Conservation (phyloP, 2,113 vertebrate species). For the Gorilla gorilla region DNA sequence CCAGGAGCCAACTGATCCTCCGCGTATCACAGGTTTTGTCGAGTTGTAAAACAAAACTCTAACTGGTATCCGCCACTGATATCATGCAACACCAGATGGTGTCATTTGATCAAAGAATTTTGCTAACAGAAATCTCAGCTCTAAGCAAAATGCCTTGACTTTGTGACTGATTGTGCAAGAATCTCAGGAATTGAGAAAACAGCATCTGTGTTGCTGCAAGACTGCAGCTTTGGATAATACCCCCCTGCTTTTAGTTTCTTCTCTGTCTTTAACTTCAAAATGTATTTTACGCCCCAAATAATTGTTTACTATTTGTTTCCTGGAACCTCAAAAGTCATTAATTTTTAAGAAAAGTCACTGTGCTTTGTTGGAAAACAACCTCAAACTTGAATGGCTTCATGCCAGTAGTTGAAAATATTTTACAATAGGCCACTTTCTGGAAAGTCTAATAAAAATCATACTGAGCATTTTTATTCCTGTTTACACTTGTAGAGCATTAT, state of each 20-base stretch:
- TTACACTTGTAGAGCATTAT: background rate
- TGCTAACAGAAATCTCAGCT: background rate
- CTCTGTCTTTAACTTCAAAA: background rate
- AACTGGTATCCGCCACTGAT: accelerated
- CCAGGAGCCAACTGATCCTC: background rate
- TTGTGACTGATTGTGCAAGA: background rate
- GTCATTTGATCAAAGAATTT: background rate
- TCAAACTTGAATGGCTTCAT: background rate
- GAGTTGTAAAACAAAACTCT: background rate
- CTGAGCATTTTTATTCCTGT: background rate
- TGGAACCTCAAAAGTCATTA: background rate
- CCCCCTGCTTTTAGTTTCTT: background rate
- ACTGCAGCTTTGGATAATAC: background rate
- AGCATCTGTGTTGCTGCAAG: background rate
- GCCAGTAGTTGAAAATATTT: background rate
- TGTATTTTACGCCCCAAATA: background rate
- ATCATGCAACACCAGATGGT: too few relatives aligned
- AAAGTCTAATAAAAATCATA: background rate
- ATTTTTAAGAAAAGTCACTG: background rate
- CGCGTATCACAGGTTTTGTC: accelerated
- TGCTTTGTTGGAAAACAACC: background rate
- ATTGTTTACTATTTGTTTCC: background rate
- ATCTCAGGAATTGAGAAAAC: background rate
- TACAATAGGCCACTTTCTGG: background rate
- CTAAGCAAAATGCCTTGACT: background rate